phyloP scores from a whole-genome alignment of 1,140 invertebrate genomes.

The Zelostemma sp. region DNA sequence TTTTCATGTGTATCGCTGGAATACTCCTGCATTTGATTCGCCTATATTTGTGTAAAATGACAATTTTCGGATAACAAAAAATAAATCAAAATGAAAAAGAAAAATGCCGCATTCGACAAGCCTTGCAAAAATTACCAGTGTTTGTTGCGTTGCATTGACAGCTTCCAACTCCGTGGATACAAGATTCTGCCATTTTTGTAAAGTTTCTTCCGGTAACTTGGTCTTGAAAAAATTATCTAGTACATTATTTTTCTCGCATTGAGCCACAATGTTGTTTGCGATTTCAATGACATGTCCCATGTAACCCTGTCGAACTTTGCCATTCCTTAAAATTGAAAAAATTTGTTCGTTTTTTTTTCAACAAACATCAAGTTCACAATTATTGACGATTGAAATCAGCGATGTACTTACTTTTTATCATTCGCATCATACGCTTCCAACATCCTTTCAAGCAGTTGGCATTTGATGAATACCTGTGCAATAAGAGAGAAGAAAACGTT shows the following conservation, averaged over 20 bases:
- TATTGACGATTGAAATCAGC: no score
- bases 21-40: slow-evolving; percentile 13
- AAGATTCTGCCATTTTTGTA: slow-evolving; percentile 75
- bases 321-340: slow-evolving; percentile 48
- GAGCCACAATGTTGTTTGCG: slow-evolving; percentile 75
- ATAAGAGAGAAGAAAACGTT: slow-evolving; percentile 54
- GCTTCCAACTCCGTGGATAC: slow-evolving; percentile 71
- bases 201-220: slow-evolving; percentile 72
- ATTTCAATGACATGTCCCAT: slow-evolving; percentile 85
- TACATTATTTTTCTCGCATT: slow-evolving; percentile 62
- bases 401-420: slow-evolving; percentile 59
- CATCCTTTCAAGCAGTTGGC: slow-evolving; percentile 76
- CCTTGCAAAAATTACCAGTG: slow-evolving; percentile 64
- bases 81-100: slow-evolving; percentile 13
- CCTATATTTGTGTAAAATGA: slow-evolving; percentile 13
- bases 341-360: slow-evolving; percentile 51
- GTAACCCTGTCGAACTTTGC: slow-evolving; percentile 75
- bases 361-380: no score
- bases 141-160: slow-evolving; percentile 75
- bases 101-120: slow-evolving; percentile 5
- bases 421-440: slow-evolving; percentile 78
- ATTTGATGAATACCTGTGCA: slow-evolving; percentile 81
- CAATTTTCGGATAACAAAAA: not conserved
- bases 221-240: slow-evolving; percentile 70
- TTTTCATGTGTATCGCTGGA: slow-evolving; percentile 61